Conservation (phyloP, 1,140 invertebrate species). For the Diorhabda elongata region DNA sequence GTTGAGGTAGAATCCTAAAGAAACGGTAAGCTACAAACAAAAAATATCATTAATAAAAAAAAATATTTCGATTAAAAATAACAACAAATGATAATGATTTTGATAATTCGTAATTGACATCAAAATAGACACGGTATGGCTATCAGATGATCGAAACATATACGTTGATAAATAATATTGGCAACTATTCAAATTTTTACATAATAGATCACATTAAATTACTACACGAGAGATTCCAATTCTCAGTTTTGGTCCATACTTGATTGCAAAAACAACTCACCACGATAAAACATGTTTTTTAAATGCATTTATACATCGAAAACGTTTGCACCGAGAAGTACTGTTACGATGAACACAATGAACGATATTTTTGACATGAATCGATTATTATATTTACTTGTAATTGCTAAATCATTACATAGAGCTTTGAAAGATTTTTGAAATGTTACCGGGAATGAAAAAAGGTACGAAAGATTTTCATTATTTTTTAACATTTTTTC, state of each 20-base stretch:
- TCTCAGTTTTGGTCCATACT: constrained; percentile 17
- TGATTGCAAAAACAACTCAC: not conserved
- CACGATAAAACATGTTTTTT: constrained; percentile 21
- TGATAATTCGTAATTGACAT: not conserved
- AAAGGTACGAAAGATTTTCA: no score
- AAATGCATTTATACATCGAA: constrained; percentile 21
- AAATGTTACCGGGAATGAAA: not conserved
- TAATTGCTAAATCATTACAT: constrained; percentile 24
- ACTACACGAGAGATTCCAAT: not conserved
- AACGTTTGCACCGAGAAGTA: constrained; percentile 9
- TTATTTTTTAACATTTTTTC: no score
- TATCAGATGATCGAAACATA: not conserved
- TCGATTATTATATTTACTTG: constrained; percentile 24
- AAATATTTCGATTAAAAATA: no score
- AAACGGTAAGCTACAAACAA: no score
- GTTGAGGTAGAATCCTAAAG: no score
- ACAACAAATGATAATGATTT: no score
- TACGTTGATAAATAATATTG: constrained; percentile 7
- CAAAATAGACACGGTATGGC: not conserved
- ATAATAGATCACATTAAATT: not conserved
- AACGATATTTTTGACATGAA: constrained; percentile 28
- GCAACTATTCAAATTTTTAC: constrained; percentile 7
- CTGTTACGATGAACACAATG: constrained; percentile 7
- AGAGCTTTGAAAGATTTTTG: constrained; percentile 23
- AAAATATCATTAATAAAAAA: no score